Evolutionary conservation across 2,797 vertebrate species (phyloP).

Genomic region (Urocyon cinereoargenteus): DNA sequence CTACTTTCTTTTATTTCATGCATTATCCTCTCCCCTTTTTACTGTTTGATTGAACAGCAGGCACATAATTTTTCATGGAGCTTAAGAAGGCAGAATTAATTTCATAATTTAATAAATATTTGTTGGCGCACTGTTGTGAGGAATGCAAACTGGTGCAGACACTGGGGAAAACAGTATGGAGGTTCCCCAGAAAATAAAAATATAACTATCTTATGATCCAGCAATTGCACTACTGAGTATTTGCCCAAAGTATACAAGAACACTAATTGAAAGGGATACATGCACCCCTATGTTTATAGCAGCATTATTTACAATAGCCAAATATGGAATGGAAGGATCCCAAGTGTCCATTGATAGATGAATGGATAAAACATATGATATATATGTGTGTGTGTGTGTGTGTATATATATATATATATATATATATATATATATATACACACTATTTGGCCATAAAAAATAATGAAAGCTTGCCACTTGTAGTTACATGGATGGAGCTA

Average conservation of each 20-base stretch:
- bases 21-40: conserved; percentile 2
- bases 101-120: conserved; percentile 43
- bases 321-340: background rate
- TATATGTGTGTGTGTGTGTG: too few relatives aligned
- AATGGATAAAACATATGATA: background rate
- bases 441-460: background rate
- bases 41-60: background rate
- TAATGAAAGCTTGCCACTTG: background rate
- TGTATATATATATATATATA: background rate
- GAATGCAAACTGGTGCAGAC: background rate
- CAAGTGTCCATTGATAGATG: background rate
- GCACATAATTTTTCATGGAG: background rate
- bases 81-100: conserved; percentile 10
- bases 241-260: background rate
- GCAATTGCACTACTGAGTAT: background rate
- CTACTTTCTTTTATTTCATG: conserved; percentile 7
- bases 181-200: background rate
- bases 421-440: background rate
- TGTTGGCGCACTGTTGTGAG: background rate
- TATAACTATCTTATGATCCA: background rate
- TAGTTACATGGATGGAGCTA: background rate
- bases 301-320: background rate
- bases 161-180: background rate
- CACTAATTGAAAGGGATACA: background rate
- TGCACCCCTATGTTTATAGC: background rate